Evolutionary conservation across 2,888 invertebrate genomes (phyloP).

Genomic region (Camptogramma bilineatum): DNA sequence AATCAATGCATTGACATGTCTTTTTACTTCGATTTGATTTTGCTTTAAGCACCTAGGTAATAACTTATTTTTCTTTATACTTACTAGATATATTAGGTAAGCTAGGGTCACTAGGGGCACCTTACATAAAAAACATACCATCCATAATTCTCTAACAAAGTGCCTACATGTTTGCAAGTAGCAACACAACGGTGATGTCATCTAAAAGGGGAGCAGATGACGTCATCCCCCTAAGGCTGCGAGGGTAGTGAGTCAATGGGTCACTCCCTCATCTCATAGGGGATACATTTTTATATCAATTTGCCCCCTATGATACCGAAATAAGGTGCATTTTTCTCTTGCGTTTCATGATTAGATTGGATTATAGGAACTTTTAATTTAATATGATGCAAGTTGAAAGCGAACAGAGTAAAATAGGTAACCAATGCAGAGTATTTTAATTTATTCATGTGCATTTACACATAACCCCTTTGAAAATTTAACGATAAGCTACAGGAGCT

Average conservation of each 20-base stretch:
- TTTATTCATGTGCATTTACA: background rate
- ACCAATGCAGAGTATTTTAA: background rate
- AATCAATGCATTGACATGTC: too few relatives aligned
- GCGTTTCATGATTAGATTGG: background rate
- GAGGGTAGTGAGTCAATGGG: constrained; percentile 71
- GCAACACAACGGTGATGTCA: constrained; percentile 65
- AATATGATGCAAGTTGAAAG: constrained; percentile 14
- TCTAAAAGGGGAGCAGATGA: constrained; percentile 64
- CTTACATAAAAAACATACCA: background rate
- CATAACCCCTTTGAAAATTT: background rate
- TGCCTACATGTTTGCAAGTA: constrained; percentile 47
- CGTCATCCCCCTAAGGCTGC: constrained; percentile 61
- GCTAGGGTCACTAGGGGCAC: background rate
- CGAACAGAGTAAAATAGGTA: constrained; percentile 1
- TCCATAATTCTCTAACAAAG: constrained; percentile 16
- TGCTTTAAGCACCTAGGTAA: too few relatives aligned
- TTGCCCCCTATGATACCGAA: constrained; percentile 17
- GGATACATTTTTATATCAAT: constrained; percentile 25
- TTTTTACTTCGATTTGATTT: too few relatives aligned
- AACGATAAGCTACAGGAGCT: background rate
- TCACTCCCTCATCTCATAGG: constrained; percentile 59
- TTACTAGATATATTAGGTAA: too few relatives aligned
- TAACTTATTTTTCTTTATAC: too few relatives aligned
- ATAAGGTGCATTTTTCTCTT: constrained; percentile 18
- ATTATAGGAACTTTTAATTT: constrained; percentile 15